Evolutionary conservation across 2,797 vertebrate genomes (phyloP).

Genomic region (Rachycentron canadum): DNA sequence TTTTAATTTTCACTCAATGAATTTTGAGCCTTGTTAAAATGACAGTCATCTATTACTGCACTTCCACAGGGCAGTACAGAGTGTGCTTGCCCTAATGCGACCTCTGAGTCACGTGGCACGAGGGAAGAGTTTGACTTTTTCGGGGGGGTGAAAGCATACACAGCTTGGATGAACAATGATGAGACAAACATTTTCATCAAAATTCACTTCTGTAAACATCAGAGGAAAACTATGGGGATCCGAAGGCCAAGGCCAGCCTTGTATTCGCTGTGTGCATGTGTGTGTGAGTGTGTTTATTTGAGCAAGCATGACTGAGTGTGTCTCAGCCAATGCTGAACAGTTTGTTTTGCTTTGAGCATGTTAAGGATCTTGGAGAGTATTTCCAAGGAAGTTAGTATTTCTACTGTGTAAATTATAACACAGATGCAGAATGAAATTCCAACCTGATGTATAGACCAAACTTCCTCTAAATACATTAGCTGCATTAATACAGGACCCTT

Average conservation of each 20-base stretch:
- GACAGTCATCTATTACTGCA: constrained; percentile 6
- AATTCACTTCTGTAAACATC: constrained; percentile 64
- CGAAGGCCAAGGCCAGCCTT: constrained; percentile 54
- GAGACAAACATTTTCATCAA: constrained; percentile 69
- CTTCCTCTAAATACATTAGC: constrained; percentile 10
- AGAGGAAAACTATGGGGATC: constrained; percentile 52
- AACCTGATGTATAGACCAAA: background rate
- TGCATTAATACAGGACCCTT: background rate
- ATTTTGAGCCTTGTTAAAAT: constrained; percentile 10
- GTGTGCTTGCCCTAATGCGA: constrained; percentile 22
- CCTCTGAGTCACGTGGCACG: constrained; percentile 40
- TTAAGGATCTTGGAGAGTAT: constrained; percentile 26
- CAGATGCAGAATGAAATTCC: background rate
- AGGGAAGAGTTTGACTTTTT: constrained; percentile 12
- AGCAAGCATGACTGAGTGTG: constrained; percentile 60
- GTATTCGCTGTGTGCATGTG: constrained; percentile 51
- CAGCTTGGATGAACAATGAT: constrained; percentile 49
- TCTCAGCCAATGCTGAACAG: constrained; percentile 50
- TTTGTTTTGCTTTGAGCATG: constrained; percentile 59
- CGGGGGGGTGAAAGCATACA: background rate
- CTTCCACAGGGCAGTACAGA: constrained; percentile 14
- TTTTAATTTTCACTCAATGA: constrained; percentile 1
- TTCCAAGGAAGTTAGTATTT: constrained; percentile 40
- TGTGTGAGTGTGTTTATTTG: constrained; percentile 68
- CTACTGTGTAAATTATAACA: background rate